These are phyloP conservation scores for Prorops nasuta DNA, from an alignment of 1,140 invertebrate species.

Conservation along the genomic window DNA sequence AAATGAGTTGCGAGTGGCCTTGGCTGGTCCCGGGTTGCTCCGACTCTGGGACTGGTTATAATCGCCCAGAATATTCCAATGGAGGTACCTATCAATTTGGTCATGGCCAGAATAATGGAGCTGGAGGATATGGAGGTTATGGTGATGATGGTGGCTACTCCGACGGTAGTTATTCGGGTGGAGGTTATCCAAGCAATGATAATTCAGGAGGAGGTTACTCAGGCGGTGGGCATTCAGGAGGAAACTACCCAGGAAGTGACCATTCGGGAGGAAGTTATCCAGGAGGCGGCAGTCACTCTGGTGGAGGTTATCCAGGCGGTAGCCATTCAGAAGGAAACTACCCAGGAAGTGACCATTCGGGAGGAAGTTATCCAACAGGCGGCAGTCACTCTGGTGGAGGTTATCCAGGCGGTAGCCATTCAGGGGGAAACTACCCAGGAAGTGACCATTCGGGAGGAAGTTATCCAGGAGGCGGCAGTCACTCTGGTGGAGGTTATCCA, in stretches of 20 bases:
- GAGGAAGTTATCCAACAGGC: too few relatives aligned
- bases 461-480: constrained; percentile 6
- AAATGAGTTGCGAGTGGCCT: constrained; percentile 77
- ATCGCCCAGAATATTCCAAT: constrained; percentile 3
- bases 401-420: neutral
- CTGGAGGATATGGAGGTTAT: constrained; percentile 2
- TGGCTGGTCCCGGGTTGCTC: constrained; percentile 74
- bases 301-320: neutral
- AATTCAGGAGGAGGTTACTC: neutral
- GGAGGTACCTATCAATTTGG: neutral
- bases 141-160: neutral
- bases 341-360: neutral
- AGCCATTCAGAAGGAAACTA: neutral
- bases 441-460: neutral
- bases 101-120: neutral
- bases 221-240: neutral
- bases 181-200: neutral
- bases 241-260: neutral
- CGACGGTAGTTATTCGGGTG: neutral
- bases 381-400: neutral
- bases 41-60: constrained; percentile 36
- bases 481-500: neutral
- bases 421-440: neutral
- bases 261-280: neutral
- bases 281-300: neutral